phyloP scores from a whole-genome alignment of 2,113 vertebrate genomes.

The Acanthochromis polyacanthus region DNA sequence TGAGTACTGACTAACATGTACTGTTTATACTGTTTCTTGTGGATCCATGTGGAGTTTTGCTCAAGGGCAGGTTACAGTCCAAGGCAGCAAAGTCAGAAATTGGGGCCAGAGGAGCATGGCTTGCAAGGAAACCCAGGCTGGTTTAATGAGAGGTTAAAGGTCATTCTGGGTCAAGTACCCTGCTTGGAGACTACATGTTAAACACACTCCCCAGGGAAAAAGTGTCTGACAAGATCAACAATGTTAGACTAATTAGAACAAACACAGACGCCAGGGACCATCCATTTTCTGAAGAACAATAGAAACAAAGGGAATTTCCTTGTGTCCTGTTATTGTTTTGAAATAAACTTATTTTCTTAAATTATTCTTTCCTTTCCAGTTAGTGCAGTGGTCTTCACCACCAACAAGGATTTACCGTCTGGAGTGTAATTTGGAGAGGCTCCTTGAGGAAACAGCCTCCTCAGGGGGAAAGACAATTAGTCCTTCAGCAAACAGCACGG shows the following conservation, averaged over 20 bases:
- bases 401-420: constrained; percentile 78
- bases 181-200: constrained; percentile 77
- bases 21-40: constrained; percentile 9
- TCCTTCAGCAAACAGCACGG: constrained; percentile 84
- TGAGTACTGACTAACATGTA: neutral
- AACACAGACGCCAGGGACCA: constrained; percentile 52
- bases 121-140: constrained; percentile 50
- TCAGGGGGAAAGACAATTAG: constrained; percentile 85
- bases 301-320: constrained; percentile 64
- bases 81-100: constrained; percentile 45
- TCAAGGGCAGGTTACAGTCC: constrained; percentile 44
- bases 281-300: constrained; percentile 43
- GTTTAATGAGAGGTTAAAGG: constrained; percentile 79
- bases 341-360: constrained; percentile 69
- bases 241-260: constrained; percentile 77
- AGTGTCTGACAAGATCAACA: constrained; percentile 71
- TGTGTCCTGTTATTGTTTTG: constrained; percentile 60
- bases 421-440: constrained; percentile 78
- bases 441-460: constrained; percentile 78
- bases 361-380: constrained; percentile 64
- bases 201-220: constrained; percentile 70
- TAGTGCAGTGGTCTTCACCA: constrained; percentile 50
- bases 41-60: constrained; percentile 1
- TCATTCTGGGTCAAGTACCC: constrained; percentile 74
- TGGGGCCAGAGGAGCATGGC: constrained; percentile 30